Evolutionary conservation across 2,797 vertebrate genomes (phyloP), one percentile per base, ranked within the genome.

Genomic region (Amniataba percoides): DNA sequence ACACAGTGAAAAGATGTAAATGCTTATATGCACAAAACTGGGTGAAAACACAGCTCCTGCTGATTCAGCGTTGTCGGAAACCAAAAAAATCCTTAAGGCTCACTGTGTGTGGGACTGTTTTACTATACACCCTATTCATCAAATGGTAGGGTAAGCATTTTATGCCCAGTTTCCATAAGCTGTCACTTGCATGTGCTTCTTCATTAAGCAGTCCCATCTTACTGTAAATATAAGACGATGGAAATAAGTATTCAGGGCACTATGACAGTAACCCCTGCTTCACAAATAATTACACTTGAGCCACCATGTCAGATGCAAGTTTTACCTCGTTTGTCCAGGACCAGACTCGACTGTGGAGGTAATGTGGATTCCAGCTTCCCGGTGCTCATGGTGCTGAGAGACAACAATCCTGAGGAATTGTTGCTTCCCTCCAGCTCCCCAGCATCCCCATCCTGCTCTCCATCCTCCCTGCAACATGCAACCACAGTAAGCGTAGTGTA

Each of bases 401-500:
- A 93, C 16, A 94, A 92, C 11, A 94, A 93, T 73, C 87, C 85
- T 13, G 91, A 93, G 1, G 95, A 84, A 31, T 88, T 95, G 84
- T 89, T 85, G 2, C 92, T 72, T 48, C 88, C 94, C 3, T 98
- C 97, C 1, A 94, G 90, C 64, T 97, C 97, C 0, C 89, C 94
- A 1, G 92, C 86, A 0, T 98, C 97, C 77, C 95, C 92, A n/a
- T 98, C 96, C 46, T 96, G 97, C 53, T 98, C 97, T 0, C 88
- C 78, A 45, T 96, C 96, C 66, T 98, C 97, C 89, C 97, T 99
- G 90, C 27, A 81, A 73, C 46, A 88, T 46, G 90, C 51, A 56
- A 64, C 39, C 25, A 31, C 43, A 12, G 36, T 85, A 45, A 82
- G 42, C 9, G 2, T 14, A 39, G 36, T 19, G 25, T 23, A 7